These are phyloP conservation scores for Clivina fossor DNA, from an alignment of 2,888 invertebrate genomes.

Conservation along the genomic window DNA sequence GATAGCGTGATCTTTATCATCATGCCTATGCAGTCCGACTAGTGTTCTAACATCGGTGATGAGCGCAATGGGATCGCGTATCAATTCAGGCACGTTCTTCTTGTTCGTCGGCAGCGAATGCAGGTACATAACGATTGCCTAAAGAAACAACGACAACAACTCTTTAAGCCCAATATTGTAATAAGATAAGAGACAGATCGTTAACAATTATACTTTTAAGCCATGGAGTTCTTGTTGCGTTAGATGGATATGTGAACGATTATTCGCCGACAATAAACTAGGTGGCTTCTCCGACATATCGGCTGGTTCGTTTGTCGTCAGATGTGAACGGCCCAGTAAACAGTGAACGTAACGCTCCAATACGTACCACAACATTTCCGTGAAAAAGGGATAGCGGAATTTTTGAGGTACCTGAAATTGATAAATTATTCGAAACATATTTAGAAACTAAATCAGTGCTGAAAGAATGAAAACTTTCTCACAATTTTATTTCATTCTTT, in stretches of 20 bases:
- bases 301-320: constrained; percentile 52
- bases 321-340: constrained; percentile 79
- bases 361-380: constrained; percentile 98
- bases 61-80: constrained; percentile 85
- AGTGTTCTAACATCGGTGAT: constrained; percentile 87
- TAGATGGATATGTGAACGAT: constrained; percentile 69
- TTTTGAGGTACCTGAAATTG: constrained; percentile 89
- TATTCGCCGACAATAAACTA: constrained; percentile 51
- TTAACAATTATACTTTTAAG: constrained; percentile 60
- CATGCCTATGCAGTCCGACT: constrained; percentile 86
- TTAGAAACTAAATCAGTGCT: constrained; percentile 2
- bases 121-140: constrained; percentile 88
- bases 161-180: not conserved
- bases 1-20: constrained; percentile 78
- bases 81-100: constrained; percentile 88
- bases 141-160: constrained; percentile 40
- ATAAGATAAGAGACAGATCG: constrained; percentile 11
- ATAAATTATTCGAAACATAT: constrained; percentile 20
- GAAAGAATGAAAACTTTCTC: no score
- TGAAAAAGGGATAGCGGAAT: constrained; percentile 97
- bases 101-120: constrained; percentile 86
- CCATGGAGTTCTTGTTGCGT: constrained; percentile 81
- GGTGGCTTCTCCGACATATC: constrained; percentile 32
- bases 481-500: no score
- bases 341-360: constrained; percentile 89